Base-by-base conservation (phyloP, 2,113 vertebrate genomes). In the Triplophysa tibetana region DNA sequence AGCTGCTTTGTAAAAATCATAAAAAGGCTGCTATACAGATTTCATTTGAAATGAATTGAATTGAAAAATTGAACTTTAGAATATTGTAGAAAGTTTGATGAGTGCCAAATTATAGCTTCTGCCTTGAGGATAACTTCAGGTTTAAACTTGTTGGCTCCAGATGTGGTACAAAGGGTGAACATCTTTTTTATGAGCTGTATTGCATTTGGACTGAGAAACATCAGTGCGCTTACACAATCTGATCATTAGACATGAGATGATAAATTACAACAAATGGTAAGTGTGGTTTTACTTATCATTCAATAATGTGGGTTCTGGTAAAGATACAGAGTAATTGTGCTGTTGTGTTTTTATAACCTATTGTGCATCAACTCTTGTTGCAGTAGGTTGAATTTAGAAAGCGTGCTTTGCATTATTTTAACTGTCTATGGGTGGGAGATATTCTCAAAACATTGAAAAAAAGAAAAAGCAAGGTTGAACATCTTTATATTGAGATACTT, bases 111-210 rank as follows among this genome's bases (percentile, higher is more conserved):
- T 45, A 19, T 62, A 62, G 41, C 74, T 76, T 13, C 72, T 50
- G 26, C 74, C 74, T 65, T 65, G 5, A 65, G 61, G 74, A 65
- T 13, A 76, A 54, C 24, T 52, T 76, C 74, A 76, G 24, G 74
- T 76, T 76, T 52, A 76, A 54, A 76, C 74, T 65, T 76, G 74
- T 54, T 52, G 6, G 43, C 24, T 76, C 17, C 61, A 54, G 74
- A 76, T 76, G 61, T 65, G 17, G 21, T 76, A 23, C 26, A 14
- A 75, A 65, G 45, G 26, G 17, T 33, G 62, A 62, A 63, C 62
- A 63, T 17, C 24, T 0, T n/a, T 64, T 76, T 64, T 9, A 52
- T 64, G 16, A 62, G 41, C 6, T 8, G 41, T 24, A 76, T 21
- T 76, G 74, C 63, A 64, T 45, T 65, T 76, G 24, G 65, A 65